Base-by-base conservation (phyloP, 2,888 invertebrate genomes). In the Cryptocephalus moraei region DNA sequence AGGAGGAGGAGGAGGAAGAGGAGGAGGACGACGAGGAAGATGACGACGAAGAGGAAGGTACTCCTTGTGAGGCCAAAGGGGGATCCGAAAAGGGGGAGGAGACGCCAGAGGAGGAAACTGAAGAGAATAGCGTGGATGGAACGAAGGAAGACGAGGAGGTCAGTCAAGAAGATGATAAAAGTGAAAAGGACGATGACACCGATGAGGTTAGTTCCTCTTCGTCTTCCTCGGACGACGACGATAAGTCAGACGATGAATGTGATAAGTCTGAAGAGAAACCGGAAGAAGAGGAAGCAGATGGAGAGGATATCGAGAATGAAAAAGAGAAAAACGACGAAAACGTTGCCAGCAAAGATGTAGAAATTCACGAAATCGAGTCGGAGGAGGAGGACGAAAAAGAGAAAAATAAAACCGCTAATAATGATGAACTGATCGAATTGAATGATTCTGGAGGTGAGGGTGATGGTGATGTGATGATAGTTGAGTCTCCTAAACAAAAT, bases 391-490 rank as follows among this genome's bases (percentile, higher is more conserved):
- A 46, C 10, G 43, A 54, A 13, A 50, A 51, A 33, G 51, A 41
- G 36, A 52, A 55, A 47, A 33, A 50, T 41, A 50, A 46, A 33
- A 54, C 54, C 42, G 44, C 32, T 38, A 54, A 49, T 43, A 54
- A 50, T 39, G 46, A 53, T 31, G 64, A 63, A 52, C 57, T 63
- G 11, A 64, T 64, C 38, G 66, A 66, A 52, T 47, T 68, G 44
- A 66, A 68, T 52, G 69, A 70, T 58, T 64, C 67, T 8, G 66
- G 63, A 41, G 55, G 53, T 36, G 57, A 54, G 40, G 52, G 52
- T 12, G 58, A 63, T 50, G 62, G 60, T 43, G 65, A 65, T 56
- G 68, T 70, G 6, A 64, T 67, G 60, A 62, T 70, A 22, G 62
- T 70, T 9, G 67, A 68, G 42, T 58, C 48, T 13, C 60, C 62